Evolutionary conservation across 2,888 invertebrate species (phyloP).

Genomic region (Gymnocheta viridis): DNA sequence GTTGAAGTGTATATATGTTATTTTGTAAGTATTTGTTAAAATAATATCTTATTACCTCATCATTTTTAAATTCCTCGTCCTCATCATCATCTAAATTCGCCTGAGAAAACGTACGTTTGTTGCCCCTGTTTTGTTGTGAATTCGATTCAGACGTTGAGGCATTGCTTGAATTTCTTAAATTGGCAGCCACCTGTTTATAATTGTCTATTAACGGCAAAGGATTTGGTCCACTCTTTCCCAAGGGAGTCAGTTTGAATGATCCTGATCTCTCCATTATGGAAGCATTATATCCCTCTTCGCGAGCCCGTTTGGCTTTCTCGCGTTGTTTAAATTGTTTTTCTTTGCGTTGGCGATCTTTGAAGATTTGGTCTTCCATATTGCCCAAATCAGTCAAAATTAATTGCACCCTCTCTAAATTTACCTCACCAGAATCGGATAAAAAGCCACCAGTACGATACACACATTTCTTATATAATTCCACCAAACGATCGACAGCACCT

Average conservation of each 20-base stretch:
- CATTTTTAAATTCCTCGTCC: constrained; percentile 74
- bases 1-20: too few relatives aligned
- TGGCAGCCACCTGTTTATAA: constrained; percentile 87
- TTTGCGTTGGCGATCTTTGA: constrained; percentile 93
- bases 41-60: constrained; percentile 70
- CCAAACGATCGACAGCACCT: constrained; percentile 96
- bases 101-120: constrained; percentile 82
- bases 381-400: constrained; percentile 97
- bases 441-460: constrained; percentile 97
- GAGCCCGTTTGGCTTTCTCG: constrained; percentile 87
- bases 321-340: constrained; percentile 91
- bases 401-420: constrained; percentile 96
- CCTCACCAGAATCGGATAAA: constrained; percentile 96
- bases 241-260: constrained; percentile 89
- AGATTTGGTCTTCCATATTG: constrained; percentile 97
- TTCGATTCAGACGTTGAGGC: constrained; percentile 52
- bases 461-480: constrained; percentile 95
- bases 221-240: constrained; percentile 83
- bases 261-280: constrained; percentile 85
- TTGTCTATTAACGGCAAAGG: constrained; percentile 85
- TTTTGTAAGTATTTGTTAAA: neutral
- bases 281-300: constrained; percentile 83
- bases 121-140: constrained; percentile 74
- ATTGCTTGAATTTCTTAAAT: constrained; percentile 82
- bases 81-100: constrained; percentile 66